Conservation (phyloP, 2,113 vertebrate species). For the Alouatta palliata region DNA sequence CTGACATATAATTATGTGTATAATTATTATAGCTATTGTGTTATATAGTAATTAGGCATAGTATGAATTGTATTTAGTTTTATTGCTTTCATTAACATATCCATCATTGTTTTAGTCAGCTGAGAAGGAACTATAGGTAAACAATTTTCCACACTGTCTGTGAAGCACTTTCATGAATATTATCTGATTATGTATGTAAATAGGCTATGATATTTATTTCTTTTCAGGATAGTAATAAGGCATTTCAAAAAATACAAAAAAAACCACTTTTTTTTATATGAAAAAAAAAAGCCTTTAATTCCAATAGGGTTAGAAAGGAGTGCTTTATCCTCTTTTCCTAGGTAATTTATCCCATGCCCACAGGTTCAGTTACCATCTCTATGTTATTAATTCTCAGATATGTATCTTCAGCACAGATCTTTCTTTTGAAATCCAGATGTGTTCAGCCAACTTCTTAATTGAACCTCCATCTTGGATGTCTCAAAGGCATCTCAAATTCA, state of each 20-base stretch:
- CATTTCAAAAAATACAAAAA: background rate
- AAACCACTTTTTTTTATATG: background rate
- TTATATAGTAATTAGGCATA: background rate
- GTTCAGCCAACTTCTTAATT: background rate
- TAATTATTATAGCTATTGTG: background rate
- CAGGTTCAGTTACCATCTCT: background rate
- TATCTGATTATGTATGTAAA: background rate
- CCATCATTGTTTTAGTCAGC: background rate
- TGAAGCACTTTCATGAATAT: background rate
- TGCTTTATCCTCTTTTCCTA: background rate
- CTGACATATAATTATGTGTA: background rate
- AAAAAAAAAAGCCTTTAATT: background rate
- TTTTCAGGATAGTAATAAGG: background rate
- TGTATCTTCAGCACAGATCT: background rate
- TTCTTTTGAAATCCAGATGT: background rate
- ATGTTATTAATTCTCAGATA: background rate
- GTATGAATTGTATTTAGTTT: background rate
- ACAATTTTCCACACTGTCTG: background rate
- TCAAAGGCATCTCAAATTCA: background rate
- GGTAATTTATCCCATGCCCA: background rate
- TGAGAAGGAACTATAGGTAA: background rate
- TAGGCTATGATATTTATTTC: background rate
- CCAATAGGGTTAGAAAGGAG: background rate
- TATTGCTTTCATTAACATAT: background rate
- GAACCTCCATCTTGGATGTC: background rate